Evolutionary conservation across 2,888 invertebrate genomes (phyloP).

Genomic region (Ornithoptera priamus): DNA sequence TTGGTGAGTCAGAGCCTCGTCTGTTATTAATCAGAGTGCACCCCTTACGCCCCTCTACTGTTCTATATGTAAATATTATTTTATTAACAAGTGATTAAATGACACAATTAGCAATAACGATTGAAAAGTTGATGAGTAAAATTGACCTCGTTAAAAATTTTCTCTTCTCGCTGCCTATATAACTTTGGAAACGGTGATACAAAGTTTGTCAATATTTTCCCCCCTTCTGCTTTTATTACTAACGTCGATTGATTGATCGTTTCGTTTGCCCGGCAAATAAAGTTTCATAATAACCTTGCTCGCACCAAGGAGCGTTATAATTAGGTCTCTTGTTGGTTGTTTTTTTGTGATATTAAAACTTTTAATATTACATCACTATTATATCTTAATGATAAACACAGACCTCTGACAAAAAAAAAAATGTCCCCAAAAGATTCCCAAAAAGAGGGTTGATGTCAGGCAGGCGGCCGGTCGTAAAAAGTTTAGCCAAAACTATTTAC

Average conservation of each 20-base stretch:
- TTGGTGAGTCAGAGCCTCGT: too few relatives aligned
- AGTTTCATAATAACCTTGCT: slow-evolving; percentile 12
- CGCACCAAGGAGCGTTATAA: background rate
- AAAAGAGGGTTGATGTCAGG: too few relatives aligned
- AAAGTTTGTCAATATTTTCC: slow-evolving; percentile 28
- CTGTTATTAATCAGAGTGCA: too few relatives aligned
- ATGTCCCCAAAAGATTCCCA: too few relatives aligned
- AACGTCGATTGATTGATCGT: slow-evolving; percentile 17
- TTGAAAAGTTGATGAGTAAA: background rate
- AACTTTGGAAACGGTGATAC: slow-evolving; percentile 9
- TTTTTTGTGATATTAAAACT: background rate
- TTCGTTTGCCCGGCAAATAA: slow-evolving; percentile 16
- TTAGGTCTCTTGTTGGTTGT: background rate
- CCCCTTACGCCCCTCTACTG: too few relatives aligned
- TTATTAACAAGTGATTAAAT: background rate
- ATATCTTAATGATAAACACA: too few relatives aligned
- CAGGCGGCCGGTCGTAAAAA: too few relatives aligned
- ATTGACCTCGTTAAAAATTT: slow-evolving; percentile 7
- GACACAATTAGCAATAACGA: background rate
- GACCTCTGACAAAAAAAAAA: too few relatives aligned
- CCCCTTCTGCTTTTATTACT: slow-evolving; percentile 25
- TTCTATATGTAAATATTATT: background rate
- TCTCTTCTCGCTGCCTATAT: slow-evolving; percentile 6
- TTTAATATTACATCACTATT: background rate
- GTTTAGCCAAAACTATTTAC: too few relatives aligned